Percentiles rank a stretch among this genome's conserved stretches.
Evolutionary conservation across 1,140 invertebrate species (phyloP).

Genomic region (Laupala kohalensis): DNA sequence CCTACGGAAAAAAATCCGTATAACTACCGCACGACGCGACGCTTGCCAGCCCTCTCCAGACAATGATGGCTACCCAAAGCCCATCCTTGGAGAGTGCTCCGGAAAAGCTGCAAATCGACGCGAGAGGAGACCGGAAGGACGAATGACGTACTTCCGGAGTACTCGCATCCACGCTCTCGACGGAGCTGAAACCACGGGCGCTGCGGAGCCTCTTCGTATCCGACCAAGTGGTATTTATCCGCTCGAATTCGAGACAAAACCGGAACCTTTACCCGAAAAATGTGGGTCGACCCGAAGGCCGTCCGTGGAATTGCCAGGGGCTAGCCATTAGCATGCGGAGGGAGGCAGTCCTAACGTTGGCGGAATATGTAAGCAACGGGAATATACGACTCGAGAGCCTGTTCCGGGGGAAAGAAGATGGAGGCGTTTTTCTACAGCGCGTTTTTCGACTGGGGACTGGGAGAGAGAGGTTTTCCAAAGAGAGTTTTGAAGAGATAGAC

Average conservation of each 20-base stretch:
- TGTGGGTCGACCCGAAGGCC: neutral
- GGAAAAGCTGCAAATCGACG: neutral
- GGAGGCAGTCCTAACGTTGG: neutral
- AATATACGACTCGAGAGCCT: neutral
- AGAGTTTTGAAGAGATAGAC: too few species aligned
- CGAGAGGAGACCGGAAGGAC: neutral
- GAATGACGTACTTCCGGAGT: neutral
- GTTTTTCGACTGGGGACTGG: too few species aligned
- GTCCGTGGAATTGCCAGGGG: neutral
- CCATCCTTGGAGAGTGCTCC: too few species aligned
- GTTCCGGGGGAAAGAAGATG: too few species aligned
- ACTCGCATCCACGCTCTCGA: neutral
- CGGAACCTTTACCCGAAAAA: neutral
- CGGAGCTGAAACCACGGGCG: too few species aligned
- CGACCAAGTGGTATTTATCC: neutral
- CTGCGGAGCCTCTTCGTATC: too few species aligned
- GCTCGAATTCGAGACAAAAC: neutral
- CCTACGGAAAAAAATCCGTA: too few species aligned
- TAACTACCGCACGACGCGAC: too few species aligned
- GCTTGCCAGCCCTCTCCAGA: too few species aligned
- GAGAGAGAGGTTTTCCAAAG: too few species aligned
- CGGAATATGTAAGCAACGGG: neutral
- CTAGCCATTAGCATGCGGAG: neutral
- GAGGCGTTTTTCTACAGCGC: too few species aligned
- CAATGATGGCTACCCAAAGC: too few species aligned